Evolutionary conservation across 1,140 invertebrate genomes (phyloP).

Genomic region (Apis dorsata): DNA sequence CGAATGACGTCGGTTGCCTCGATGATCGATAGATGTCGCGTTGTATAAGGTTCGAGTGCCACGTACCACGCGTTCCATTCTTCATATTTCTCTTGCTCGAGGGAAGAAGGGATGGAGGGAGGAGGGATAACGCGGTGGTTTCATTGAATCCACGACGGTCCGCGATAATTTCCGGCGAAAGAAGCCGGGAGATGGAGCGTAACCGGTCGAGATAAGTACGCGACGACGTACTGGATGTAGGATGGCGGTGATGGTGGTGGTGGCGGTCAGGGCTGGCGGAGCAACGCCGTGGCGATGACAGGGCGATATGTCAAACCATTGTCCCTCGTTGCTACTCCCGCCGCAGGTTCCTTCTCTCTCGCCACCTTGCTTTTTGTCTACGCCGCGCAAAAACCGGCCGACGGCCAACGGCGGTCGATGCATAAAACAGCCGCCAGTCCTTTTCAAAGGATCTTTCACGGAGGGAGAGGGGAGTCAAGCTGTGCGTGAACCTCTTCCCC

Average conservation of each 20-base stretch:
- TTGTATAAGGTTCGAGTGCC: slow-evolving; percentile 34
- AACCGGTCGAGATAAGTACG: slow-evolving; percentile 59
- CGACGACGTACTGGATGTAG: not conserved
- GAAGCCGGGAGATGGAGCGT: slow-evolving; percentile 53
- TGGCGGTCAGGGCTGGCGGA: slow-evolving; percentile 50
- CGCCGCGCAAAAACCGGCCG: slow-evolving; percentile 49
- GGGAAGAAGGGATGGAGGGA: slow-evolving; percentile 25
- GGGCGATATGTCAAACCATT: slow-evolving; percentile 74
- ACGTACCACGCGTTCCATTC: slow-evolving; percentile 39
- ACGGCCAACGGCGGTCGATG: slow-evolving; percentile 27
- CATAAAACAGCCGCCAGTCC: slow-evolving; percentile 45
- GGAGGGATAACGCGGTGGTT: slow-evolving; percentile 49
- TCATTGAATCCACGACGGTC: slow-evolving; percentile 51
- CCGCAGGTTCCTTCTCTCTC: slow-evolving; percentile 37
- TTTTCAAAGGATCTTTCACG: slow-evolving; percentile 28
- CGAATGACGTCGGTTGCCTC: not conserved
- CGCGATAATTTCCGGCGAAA: slow-evolving; percentile 58
- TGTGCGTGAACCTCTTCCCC: not conserved
- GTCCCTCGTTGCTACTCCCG: slow-evolving; percentile 60
- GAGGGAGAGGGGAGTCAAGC: not conserved
- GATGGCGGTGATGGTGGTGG: slow-evolving; percentile 5
- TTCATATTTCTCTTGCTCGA: slow-evolving; percentile 51
- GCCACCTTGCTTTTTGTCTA: slow-evolving; percentile 58
- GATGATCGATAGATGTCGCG: slow-evolving; percentile 55
- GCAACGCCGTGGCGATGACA: slow-evolving; percentile 68